phyloP scores from a whole-genome alignment of 1,140 invertebrate genomes.

The Heliconius eleuchia region DNA sequence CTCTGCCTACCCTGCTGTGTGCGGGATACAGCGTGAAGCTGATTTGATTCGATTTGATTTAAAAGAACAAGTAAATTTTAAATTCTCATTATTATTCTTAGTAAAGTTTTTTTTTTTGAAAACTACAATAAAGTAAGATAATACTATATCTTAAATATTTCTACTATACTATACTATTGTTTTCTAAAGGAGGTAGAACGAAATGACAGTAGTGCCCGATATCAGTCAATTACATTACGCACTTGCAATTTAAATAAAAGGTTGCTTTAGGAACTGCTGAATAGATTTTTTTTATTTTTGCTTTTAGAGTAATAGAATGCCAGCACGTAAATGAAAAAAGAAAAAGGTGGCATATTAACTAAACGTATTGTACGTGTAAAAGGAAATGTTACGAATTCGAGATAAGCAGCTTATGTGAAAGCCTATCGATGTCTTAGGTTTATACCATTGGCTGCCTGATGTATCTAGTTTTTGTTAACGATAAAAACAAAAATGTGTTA shows the following conservation, averaged over 20 bases:
- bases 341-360: constrained; percentile 2
- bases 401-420: neutral
- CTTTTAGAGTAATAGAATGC: constrained; percentile 13
- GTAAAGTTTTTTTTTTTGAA: too few species aligned
- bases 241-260: constrained; percentile 36
- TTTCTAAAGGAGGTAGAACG: neutral
- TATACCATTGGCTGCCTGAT: neutral
- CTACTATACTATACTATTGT: neutral
- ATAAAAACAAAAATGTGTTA: too few species aligned
- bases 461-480: too few species aligned
- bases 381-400: neutral
- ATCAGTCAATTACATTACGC: constrained; percentile 34
- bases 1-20: too few species aligned
- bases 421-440: neutral
- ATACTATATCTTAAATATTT: too few species aligned
- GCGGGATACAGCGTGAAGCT: too few species aligned
- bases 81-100: too few species aligned
- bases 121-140: too few species aligned
- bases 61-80: too few species aligned
- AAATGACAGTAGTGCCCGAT: constrained; percentile 23
- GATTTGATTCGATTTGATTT: too few species aligned
- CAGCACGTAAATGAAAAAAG: neutral
- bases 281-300: constrained; percentile 24
- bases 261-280: constrained; percentile 21
- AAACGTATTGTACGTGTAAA: constrained; percentile 4